Conservation (phyloP, 2,888 invertebrate species). For the Coremacera marginata region DNA sequence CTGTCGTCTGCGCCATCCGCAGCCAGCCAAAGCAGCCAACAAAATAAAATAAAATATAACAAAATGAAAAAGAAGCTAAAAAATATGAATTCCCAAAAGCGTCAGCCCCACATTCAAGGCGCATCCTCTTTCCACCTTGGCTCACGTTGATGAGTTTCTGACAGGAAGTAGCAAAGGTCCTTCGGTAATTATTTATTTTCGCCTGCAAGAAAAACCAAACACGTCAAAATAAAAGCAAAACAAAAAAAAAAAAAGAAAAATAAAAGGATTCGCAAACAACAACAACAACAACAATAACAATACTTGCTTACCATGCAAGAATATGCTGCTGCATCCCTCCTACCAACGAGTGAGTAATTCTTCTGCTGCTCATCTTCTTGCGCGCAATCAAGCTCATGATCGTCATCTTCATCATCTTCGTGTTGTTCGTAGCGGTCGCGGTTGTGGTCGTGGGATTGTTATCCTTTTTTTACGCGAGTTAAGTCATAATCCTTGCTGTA, state of each 20-base stretch:
- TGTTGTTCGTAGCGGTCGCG: background rate
- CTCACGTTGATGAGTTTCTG: constrained; percentile 27
- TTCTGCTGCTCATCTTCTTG: background rate
- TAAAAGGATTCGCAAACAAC: constrained; percentile 10
- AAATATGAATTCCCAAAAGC: constrained; percentile 3
- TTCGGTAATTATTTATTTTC: constrained; percentile 38
- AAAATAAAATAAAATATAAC: background rate
- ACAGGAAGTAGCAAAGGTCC: constrained; percentile 35
- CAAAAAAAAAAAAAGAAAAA: too few species aligned
- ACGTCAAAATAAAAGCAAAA: constrained; percentile 3
- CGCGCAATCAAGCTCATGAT: background rate
- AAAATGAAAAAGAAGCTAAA: constrained; percentile 3
- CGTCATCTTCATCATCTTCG: constrained; percentile 6
- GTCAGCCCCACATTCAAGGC: background rate
- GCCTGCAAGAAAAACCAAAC: constrained; percentile 48
- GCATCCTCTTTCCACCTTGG: background rate
- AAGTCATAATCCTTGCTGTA: constrained; percentile 61
- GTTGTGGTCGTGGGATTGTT: constrained; percentile 29
- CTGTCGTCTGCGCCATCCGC: constrained; percentile 6
- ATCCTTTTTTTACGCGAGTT: constrained; percentile 42
- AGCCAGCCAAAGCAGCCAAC: constrained; percentile 36
- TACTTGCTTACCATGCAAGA: background rate
- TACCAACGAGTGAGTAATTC: background rate
- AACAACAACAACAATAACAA: background rate
- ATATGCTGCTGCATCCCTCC: background rate